phyloP scores from a whole-genome alignment of 2,888 invertebrate species.

The Cephus nigrinus region DNA sequence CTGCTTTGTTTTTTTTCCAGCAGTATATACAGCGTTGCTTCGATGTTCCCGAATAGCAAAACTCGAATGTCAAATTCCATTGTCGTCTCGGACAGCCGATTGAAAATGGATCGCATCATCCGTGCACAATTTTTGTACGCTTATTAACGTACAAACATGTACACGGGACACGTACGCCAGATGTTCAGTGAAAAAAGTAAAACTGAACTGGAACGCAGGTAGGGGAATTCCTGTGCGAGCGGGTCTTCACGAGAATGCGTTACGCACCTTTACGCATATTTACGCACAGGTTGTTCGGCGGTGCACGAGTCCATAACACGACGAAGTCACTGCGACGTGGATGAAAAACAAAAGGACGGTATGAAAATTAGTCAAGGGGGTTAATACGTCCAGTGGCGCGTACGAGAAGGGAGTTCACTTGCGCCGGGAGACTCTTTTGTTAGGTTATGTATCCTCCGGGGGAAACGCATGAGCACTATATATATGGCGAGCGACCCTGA shows the following conservation, averaged over 20 bases:
- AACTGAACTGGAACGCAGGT: not conserved
- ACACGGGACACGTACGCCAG: not conserved
- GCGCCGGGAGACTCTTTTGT: not conserved
- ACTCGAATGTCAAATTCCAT: not conserved
- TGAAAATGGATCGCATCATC: not conserved
- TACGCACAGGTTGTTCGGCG: not conserved
- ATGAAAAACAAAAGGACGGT: not conserved
- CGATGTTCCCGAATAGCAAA: not conserved
- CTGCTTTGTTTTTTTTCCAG: not conserved
- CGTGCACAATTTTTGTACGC: not conserved
- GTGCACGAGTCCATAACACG: not conserved
- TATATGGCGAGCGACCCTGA: not conserved
- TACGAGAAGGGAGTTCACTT: not conserved
- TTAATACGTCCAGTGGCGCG: not conserved
- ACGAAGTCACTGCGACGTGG: not conserved
- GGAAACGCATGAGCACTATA: not conserved
- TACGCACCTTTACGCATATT: not conserved
- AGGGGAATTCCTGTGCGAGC: not conserved
- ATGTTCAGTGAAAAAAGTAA: not conserved
- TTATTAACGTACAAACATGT: not conserved
- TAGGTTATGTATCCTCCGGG: not conserved
- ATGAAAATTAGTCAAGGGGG: not conserved
- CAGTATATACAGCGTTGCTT: not conserved
- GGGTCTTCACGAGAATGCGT: not conserved
- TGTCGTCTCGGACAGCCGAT: not conserved